phyloP scores from a whole-genome alignment of 2,888 invertebrate species.

The Drosophila differens region DNA sequence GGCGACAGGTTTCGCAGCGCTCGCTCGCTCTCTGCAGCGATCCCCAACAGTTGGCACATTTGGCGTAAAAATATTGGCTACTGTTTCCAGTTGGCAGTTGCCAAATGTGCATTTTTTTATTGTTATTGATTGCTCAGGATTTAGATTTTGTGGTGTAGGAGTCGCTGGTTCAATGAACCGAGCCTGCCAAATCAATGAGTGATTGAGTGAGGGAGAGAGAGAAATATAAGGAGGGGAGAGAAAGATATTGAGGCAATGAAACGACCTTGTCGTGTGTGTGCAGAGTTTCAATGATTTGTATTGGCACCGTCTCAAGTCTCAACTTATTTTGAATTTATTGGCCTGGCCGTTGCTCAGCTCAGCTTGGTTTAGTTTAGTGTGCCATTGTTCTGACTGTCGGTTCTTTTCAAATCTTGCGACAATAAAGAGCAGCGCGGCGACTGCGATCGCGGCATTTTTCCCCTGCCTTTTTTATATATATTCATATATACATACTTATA shows the following conservation, averaged over 20 bases:
- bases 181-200: slow-evolving; percentile 21
- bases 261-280: slow-evolving; percentile 67
- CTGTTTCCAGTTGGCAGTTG: slow-evolving; percentile 63
- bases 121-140: slow-evolving; percentile 21
- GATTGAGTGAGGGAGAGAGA: background rate
- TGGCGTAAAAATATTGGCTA: slow-evolving; percentile 67
- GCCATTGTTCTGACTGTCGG: slow-evolving; percentile 75
- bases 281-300: slow-evolving; percentile 33
- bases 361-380: slow-evolving; percentile 71
- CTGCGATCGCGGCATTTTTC: slow-evolving; percentile 51
- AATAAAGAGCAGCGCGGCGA: slow-evolving; percentile 63
- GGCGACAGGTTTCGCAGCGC: slow-evolving; percentile 68
- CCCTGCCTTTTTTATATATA: slow-evolving; percentile 1
- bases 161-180: slow-evolving; percentile 66
- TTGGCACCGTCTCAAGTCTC: slow-evolving; percentile 36
- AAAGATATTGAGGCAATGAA: slow-evolving; percentile 21
- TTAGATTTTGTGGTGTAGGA: slow-evolving; percentile 60
- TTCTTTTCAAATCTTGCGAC: slow-evolving; percentile 72
- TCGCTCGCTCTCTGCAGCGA: slow-evolving; percentile 28
- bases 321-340: slow-evolving; percentile 71
- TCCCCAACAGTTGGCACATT: slow-evolving; percentile 65
- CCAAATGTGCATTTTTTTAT: slow-evolving; percentile 40
- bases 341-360: slow-evolving; percentile 26
- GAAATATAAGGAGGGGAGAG: background rate
- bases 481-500: background rate